Evolutionary conservation across 2,113 vertebrate genomes (phyloP).

Genomic region (Heteronetta atricapilla): DNA sequence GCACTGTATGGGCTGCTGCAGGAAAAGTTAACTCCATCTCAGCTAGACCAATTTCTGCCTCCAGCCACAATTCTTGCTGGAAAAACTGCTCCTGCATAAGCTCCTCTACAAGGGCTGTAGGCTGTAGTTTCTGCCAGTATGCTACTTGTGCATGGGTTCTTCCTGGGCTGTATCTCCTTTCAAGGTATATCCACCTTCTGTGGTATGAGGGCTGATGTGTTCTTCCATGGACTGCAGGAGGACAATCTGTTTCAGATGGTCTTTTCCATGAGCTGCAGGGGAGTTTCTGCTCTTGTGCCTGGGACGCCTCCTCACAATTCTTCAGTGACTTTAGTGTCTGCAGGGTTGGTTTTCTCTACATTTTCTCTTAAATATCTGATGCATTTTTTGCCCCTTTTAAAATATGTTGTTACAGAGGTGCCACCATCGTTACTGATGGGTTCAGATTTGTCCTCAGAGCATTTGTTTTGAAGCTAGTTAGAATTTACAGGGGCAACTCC

Average conservation of each 20-base stretch:
- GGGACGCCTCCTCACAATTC: background rate
- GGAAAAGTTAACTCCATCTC: too few species aligned
- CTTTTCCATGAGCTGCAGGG: fast-evolving
- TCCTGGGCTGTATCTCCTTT: background rate
- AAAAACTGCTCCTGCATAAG: fast-evolving
- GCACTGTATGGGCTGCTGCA: too few species aligned
- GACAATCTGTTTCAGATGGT: fast-evolving
- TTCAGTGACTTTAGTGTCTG: background rate
- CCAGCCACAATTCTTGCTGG: background rate
- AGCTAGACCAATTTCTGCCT: too few species aligned
- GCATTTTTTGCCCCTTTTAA: background rate
- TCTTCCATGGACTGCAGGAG: background rate
- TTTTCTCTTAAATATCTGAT: background rate
- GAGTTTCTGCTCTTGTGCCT: background rate
- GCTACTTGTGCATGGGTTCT: background rate
- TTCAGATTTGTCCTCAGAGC: background rate
- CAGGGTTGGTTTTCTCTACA: background rate
- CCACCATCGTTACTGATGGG: background rate
- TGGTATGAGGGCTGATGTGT: fast-evolving
- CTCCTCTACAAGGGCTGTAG: background rate
- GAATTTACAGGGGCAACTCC: background rate
- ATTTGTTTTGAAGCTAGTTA: background rate
- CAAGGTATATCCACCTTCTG: background rate
- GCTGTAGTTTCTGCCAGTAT: background rate
- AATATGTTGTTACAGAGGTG: background rate